A percentile compares a stretch with the other conserved stretches of the same genome.
phyloP scores from a whole-genome alignment of 1,140 invertebrate species.

The Calycopis cecrops region DNA sequence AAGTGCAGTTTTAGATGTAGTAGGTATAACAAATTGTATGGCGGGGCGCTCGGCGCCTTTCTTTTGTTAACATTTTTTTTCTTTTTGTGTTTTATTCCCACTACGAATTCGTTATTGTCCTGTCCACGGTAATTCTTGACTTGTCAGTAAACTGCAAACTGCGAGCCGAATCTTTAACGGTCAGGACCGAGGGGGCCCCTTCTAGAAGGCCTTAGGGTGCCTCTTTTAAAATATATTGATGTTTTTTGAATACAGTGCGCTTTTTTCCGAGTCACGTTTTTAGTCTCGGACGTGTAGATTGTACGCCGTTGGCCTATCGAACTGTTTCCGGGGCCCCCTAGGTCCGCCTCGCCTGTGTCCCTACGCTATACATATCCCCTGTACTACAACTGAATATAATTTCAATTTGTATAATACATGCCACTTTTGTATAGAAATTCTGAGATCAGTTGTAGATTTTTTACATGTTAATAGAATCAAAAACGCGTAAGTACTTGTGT shows the following conservation, averaged over 20 bases:
- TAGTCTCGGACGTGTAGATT: constrained; percentile 1
- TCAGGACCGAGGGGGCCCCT: constrained; percentile 14
- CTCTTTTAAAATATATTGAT: constrained; percentile 3
- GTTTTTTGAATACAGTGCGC: background rate
- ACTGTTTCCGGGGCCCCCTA: constrained; percentile 1
- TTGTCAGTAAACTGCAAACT: constrained; percentile 10
- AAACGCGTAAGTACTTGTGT: background rate
- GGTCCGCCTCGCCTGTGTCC: background rate
- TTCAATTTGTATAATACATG: constrained; percentile 9
- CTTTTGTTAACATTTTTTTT: constrained; percentile 43
- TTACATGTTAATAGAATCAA: constrained; percentile 1
- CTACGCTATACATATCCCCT: constrained; percentile 10
- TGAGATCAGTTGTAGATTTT: constrained; percentile 11
- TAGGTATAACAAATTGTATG: constrained; percentile 72
- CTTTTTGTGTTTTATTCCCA: constrained; percentile 46
- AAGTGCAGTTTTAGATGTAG: constrained; percentile 70
- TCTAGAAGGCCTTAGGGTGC: background rate
- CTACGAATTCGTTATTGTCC: constrained; percentile 40
- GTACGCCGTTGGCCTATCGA: constrained; percentile 1
- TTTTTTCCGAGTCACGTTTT: background rate
- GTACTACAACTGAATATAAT: constrained; percentile 8
- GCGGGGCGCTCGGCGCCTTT: constrained; percentile 37
- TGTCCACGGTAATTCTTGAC: constrained; percentile 28
- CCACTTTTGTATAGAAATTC: constrained; percentile 11
- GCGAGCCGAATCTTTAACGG: constrained; percentile 17